Percentiles rank a stretch among this genome's conserved stretches.
Evolutionary conservation across 2,888 invertebrate species (phyloP).

Genomic region (Carpatolechia fugitivella): DNA sequence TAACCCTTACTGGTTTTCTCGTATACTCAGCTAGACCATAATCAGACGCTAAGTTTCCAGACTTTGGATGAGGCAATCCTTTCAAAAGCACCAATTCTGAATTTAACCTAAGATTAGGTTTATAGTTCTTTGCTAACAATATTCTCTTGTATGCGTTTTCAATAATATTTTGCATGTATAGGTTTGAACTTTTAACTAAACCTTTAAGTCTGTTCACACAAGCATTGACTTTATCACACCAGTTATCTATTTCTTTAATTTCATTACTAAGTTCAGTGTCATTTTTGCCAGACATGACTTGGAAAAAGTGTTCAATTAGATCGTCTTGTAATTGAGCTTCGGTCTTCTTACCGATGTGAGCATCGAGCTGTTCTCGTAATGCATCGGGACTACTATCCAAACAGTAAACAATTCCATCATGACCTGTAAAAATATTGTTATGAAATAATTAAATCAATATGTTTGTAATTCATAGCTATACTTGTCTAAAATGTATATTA

Average conservation of each 20-base stretch:
- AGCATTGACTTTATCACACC: slow-evolving; percentile 35
- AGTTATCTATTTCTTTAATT: slow-evolving; percentile 27
- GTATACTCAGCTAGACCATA: slow-evolving; percentile 46
- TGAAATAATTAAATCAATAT: too few species aligned
- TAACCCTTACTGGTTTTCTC: slow-evolving; percentile 37
- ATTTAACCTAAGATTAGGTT: slow-evolving; percentile 37
- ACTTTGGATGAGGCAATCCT: slow-evolving; percentile 32
- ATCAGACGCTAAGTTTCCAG: slow-evolving; percentile 33
- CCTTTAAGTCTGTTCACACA: slow-evolving; percentile 29
- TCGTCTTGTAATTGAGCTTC: slow-evolving; percentile 36
- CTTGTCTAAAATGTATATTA: too few species aligned
- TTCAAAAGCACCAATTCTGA: slow-evolving; percentile 48
- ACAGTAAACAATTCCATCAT: slow-evolving; percentile 44
- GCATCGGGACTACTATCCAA: slow-evolving; percentile 52
- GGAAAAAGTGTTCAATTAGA: slow-evolving; percentile 35
- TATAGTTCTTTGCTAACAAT: slow-evolving; percentile 35
- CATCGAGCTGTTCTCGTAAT: slow-evolving; percentile 37
- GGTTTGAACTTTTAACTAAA: slow-evolving; percentile 24
- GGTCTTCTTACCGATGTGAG: slow-evolving; percentile 35
- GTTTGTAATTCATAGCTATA: too few species aligned
- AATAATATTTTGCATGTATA: slow-evolving; percentile 36
- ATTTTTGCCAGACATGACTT: slow-evolving; percentile 31
- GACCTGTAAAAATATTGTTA: slow-evolving; percentile 33
- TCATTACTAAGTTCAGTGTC: slow-evolving; percentile 26
- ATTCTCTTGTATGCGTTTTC: slow-evolving; percentile 39